Evolutionary conservation across 2,113 vertebrate species (phyloP).

Genomic region (cattle (Bos taurus)): ARS-UCD2.0 NC_037331.1:109223501-109224000

Average conservation of each 20-base stretch:
- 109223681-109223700: rapidly evolving
- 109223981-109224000: neutral
- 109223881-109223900: neutral
- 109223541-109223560: no score
- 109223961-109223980: neutral
- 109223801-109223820: neutral
- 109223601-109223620: no score
- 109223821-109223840: neutral
- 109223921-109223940: neutral
- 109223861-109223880: neutral
- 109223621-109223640: no score
- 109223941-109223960: neutral
- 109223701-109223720: no score
- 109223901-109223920: no score
- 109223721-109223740: no score
- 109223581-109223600: no score
- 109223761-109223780: neutral
- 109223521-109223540: no score
- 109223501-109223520: no score
- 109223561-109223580: no score
- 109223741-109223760: neutral
- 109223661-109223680: no score
- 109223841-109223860: neutral
- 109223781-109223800: neutral
- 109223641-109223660: no score